phyloP scores from a whole-genome alignment of 2,888 invertebrate species.

The Andrena fulva region DNA sequence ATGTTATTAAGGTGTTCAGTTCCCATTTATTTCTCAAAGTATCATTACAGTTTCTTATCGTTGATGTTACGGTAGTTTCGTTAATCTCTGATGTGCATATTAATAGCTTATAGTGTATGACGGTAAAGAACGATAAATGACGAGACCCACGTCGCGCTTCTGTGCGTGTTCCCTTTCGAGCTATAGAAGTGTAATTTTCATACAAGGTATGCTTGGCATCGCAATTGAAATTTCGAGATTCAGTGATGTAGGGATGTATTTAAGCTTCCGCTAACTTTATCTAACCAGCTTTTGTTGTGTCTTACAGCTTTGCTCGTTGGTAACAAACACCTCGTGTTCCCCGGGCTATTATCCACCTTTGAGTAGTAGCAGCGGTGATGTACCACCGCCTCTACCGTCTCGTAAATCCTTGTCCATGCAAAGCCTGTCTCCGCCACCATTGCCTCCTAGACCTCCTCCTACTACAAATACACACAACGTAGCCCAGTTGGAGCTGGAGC shows the following conservation, averaged over 20 bases:
- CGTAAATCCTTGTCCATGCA: constrained; percentile 84
- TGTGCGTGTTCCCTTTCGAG: constrained; percentile 23
- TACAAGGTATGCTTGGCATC: constrained; percentile 36
- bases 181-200: constrained; percentile 34
- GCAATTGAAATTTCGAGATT: constrained; percentile 46
- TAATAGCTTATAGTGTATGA: constrained; percentile 28
- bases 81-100: constrained; percentile 28
- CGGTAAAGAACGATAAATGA: constrained; percentile 33
- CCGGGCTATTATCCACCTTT: constrained; percentile 81
- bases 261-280: constrained; percentile 76
- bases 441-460: constrained; percentile 87
- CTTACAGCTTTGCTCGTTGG: constrained; percentile 85
- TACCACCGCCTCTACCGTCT: constrained; percentile 85
- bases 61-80: constrained; percentile 29
- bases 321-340: constrained; percentile 83
- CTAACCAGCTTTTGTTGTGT: constrained; percentile 84
- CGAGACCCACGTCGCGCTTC: constrained; percentile 33
- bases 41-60: constrained; percentile 28
- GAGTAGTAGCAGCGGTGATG: constrained; percentile 79
- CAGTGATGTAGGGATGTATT: constrained; percentile 61
- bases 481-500: constrained; percentile 82
- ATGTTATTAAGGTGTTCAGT: constrained; percentile 38
- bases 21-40: constrained; percentile 22
- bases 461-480: constrained; percentile 83
- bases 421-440: constrained; percentile 86